Conservation (phyloP, 2,888 invertebrate species). For the Phasia obesa region DNA sequence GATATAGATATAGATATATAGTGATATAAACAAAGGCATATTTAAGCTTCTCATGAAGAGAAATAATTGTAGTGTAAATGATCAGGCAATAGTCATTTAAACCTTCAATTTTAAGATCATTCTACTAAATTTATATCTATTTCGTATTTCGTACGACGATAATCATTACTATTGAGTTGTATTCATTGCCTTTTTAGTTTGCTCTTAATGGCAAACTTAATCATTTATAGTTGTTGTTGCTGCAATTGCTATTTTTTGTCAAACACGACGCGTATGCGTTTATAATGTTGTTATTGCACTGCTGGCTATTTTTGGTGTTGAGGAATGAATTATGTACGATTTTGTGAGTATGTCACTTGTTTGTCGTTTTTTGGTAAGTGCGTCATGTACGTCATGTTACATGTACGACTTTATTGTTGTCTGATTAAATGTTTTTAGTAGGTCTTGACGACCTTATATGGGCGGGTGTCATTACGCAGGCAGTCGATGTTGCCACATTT, state of each 20-base stretch:
- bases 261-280: conserved; percentile 16
- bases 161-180: not conserved
- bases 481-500: conserved; percentile 68
- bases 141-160: no score
- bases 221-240: not conserved
- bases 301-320: conserved; percentile 52
- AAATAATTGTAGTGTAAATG: no score
- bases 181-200: not conserved
- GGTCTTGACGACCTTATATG: conserved; percentile 69
- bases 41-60: no score
- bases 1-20: no score
- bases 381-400: conserved; percentile 68
- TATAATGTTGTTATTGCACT: conserved; percentile 37
- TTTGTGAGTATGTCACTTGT: conserved; percentile 66
- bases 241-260: not conserved
- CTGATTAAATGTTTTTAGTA: conserved; percentile 66
- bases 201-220: conserved; percentile 20
- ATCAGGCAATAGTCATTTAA: no score
- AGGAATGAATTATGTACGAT: conserved; percentile 52
- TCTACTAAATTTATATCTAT: no score
- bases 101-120: no score
- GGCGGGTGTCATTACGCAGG: conserved; percentile 71
- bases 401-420: conserved; percentile 65
- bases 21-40: no score
- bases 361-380: conserved; percentile 70